Conservation (phyloP, 1,140 invertebrate genomes). For the Heliconius hermathena region DNA sequence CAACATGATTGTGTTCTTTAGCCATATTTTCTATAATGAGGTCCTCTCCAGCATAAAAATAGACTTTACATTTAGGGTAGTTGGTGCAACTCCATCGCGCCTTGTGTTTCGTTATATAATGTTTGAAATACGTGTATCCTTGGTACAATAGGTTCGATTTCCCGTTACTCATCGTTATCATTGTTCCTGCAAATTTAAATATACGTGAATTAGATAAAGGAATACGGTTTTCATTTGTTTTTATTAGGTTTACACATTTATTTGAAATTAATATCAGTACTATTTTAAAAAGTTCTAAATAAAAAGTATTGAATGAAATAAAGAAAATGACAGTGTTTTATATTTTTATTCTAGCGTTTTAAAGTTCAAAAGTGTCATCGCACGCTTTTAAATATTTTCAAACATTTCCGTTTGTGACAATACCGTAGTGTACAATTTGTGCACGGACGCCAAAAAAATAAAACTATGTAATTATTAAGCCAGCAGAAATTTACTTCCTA, state of each 20-base stretch:
- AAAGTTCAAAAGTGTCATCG: too few species aligned
- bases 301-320: not conserved
- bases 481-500: too few species aligned
- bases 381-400: too few species aligned
- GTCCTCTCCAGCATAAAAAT: slow-evolving; percentile 13
- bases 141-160: slow-evolving; percentile 26
- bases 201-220: not conserved
- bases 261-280: too few species aligned
- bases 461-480: too few species aligned
- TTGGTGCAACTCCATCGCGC: slow-evolving; percentile 37
- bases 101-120: not conserved
- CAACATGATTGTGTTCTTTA: slow-evolving; percentile 29
- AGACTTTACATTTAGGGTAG: slow-evolving; percentile 35
- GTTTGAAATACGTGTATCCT: slow-evolving; percentile 29
- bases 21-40: slow-evolving; percentile 9
- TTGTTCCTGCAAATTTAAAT: slow-evolving; percentile 12
- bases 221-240: too few species aligned
- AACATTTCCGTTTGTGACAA: too few species aligned
- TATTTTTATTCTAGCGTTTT: slow-evolving; percentile 9
- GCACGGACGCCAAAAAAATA: too few species aligned
- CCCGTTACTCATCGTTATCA: slow-evolving; percentile 25
- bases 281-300: not conserved
- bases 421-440: too few species aligned
- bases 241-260: too few species aligned
- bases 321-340: not conserved